Conservation (phyloP, 2,113 vertebrate species). For the Athene cunicularia region DNA sequence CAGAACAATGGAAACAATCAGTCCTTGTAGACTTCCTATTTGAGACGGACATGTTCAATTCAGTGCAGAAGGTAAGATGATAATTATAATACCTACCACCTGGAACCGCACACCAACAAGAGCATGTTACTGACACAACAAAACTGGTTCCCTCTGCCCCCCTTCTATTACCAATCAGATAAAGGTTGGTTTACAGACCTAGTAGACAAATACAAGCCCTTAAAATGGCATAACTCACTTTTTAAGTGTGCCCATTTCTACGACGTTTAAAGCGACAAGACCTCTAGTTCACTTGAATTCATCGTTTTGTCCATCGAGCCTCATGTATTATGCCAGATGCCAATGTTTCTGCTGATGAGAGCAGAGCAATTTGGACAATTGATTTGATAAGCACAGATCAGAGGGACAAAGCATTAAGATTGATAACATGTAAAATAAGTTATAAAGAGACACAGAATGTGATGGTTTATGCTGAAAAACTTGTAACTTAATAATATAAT, state of each 20-base stretch:
- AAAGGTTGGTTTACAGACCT: neutral
- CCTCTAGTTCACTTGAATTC: neutral
- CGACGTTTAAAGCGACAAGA: neutral
- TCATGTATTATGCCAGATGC: neutral
- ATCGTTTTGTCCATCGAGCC: neutral
- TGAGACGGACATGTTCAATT: neutral
- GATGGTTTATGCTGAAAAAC: neutral
- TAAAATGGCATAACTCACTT: neutral
- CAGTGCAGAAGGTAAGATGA: neutral
- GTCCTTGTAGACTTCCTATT: neutral
- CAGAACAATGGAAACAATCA: neutral
- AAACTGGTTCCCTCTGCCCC: neutral
- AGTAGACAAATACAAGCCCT: neutral
- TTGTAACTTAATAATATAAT: neutral
- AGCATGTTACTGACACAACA: neutral
- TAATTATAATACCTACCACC: neutral
- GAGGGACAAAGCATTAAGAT: neutral
- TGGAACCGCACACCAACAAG: neutral
- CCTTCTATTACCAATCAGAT: neutral
- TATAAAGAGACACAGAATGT: neutral
- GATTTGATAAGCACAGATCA: neutral
- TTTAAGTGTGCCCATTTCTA: neutral
- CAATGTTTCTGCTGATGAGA: neutral
- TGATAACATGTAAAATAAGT: neutral
- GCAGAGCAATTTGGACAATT: neutral